phyloP scores from a whole-genome alignment of 2,113 vertebrate genomes.

The Poecile atricapillus region DNA sequence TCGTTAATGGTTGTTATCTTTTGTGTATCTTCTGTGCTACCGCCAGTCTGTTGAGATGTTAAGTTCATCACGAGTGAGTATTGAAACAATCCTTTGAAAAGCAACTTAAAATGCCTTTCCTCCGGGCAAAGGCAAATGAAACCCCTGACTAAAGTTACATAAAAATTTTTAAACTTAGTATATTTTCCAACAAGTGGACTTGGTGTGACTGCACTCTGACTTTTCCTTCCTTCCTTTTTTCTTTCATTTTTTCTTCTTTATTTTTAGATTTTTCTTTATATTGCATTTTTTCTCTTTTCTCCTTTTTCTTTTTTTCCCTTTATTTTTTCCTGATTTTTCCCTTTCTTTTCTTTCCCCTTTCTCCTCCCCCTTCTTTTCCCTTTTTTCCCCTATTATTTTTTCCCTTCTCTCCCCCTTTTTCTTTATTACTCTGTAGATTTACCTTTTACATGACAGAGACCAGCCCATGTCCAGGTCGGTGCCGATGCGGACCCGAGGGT shows the following conservation, averaged over 20 bases:
- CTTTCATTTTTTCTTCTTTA: accelerated
- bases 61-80: not conserved
- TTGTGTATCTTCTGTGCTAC: not conserved
- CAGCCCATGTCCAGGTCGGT: accelerated
- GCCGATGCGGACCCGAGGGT: too few species aligned
- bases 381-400: accelerated
- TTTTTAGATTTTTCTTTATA: not conserved
- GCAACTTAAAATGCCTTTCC: not conserved
- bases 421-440: too few species aligned
- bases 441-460: accelerated
- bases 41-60: not conserved
- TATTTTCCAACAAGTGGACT: not conserved
- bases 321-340: too few species aligned
- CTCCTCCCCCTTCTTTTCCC: accelerated
- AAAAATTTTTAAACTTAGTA: not conserved
- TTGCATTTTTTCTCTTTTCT: too few species aligned
- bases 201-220: too few species aligned
- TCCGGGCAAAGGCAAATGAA: accelerated
- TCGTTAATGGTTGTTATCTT: not conserved
- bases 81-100: not conserved
- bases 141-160: not conserved
- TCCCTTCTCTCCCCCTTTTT: accelerated
- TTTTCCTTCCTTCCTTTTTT: too few species aligned
- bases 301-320: accelerated
- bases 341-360: not conserved